Conservation (phyloP, 1,140 invertebrate genomes). For the Aphidius ervi region DNA sequence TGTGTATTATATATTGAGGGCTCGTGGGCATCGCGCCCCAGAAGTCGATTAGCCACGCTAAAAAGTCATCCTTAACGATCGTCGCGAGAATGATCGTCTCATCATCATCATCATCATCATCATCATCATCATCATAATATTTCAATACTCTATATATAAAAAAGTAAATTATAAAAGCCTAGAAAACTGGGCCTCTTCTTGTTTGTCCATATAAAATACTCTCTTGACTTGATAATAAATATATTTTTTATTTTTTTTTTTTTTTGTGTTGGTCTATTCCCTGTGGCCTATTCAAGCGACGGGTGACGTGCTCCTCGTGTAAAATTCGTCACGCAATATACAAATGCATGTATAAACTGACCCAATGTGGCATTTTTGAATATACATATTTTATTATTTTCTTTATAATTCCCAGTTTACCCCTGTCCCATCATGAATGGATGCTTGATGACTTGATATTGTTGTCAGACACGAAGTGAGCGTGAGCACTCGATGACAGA, state of each 20-base stretch:
- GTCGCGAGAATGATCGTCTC: not conserved
- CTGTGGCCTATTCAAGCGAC: constrained; percentile 1
- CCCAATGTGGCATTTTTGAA: no score
- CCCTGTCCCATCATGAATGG: constrained; percentile 36
- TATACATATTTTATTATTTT: no score
- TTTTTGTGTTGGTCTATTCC: not conserved
- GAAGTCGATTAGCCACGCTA: constrained; percentile 5
- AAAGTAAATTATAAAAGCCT: no score
- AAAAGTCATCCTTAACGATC: constrained; percentile 11
- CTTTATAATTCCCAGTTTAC: constrained; percentile 20
- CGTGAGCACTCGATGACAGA: constrained; percentile 6
- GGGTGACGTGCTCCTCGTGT: constrained; percentile 10
- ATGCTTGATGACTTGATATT: constrained; percentile 49
- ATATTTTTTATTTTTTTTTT: no score
- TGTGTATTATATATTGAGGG: not conserved
- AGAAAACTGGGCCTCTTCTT: no score
- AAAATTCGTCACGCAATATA: constrained; percentile 42
- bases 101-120: no score
- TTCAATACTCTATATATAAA: no score
- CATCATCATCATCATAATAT: no score
- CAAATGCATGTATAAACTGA: no score
- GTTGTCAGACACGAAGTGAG: constrained; percentile 26
- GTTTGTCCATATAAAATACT: no score
- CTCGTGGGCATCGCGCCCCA: not conserved
- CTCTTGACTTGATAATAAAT: no score